phyloP scores from a whole-genome alignment of 2,888 invertebrate genomes.

The Megaustenia siamemsis region DNA sequence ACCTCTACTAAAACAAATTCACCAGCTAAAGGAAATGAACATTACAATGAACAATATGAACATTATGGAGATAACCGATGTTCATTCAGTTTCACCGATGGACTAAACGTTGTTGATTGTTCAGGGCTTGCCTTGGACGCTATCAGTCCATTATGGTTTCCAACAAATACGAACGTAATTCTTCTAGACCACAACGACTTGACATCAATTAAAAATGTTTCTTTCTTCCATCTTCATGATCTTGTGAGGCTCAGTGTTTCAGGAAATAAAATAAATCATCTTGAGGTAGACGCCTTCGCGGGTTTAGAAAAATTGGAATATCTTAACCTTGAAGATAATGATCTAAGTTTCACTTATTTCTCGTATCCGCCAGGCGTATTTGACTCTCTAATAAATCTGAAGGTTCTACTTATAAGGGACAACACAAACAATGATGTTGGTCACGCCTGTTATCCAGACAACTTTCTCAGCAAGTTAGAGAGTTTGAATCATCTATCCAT shows the following conservation, averaged over 20 bases:
- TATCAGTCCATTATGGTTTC: constrained; percentile 13
- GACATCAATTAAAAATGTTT: not conserved
- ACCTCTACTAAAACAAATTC: too few relatives aligned
- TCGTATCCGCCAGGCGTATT: not conserved
- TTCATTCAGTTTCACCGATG: not conserved
- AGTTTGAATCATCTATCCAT: not conserved
- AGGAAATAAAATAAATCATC: not conserved
- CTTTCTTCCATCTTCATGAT: constrained; percentile 3
- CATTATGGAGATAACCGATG: too few relatives aligned
- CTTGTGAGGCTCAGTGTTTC: not conserved
- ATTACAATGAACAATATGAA: too few relatives aligned
- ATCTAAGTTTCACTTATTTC: not conserved
- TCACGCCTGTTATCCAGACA: not conserved
- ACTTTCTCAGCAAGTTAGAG: not conserved
- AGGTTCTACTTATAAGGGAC: not conserved
- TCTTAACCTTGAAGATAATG: constrained; percentile 9
- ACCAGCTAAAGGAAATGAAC: too few relatives aligned
- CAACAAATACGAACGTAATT: not conserved
- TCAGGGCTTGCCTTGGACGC: not conserved
- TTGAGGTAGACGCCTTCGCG: not conserved
- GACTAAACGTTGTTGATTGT: not conserved
- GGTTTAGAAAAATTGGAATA: not conserved
- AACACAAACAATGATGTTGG: not conserved
- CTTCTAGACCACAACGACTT: not conserved
- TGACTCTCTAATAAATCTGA: not conserved